Base-by-base conservation (phyloP, 2,113 vertebrate species). In the Andinoacara biseriatus region DNA sequence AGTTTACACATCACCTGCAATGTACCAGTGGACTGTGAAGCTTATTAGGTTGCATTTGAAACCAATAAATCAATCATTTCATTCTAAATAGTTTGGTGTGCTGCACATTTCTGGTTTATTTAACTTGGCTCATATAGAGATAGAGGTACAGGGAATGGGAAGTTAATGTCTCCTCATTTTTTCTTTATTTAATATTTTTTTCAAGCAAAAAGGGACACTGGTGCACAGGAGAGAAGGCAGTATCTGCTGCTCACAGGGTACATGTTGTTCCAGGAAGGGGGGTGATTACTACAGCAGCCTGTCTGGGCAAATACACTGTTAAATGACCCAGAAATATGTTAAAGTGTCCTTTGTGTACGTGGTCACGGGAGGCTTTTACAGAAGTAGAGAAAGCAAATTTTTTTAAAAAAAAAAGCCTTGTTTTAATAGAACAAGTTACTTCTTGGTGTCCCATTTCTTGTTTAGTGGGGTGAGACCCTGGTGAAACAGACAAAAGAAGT, bases 401-500 rank as follows among this genome's bases (percentile, higher is more conserved):
- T n/a, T n/a, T n/a, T n/a, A n/a, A n/a, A n/a, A 0, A 7, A 38
- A 79, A 49, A 69, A 17, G 2, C 43, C 24, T 40, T 13, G 11
- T 22, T 72, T 49, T 57, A 46, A 74, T 29, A 31, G 49, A 56
- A 76, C 5, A 5, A 5, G 40, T 18, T 22, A 5, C 1, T 46
- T 82, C 43, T 86, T 18, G 58, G 14, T 65, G 3, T 82, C 15
- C 11, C 69, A 9, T 54, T 79, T 81, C 33, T 29, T 86, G 38
- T 78, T 52, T 69, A 92, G 92, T 79, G 93, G 91, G 77, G 31
- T 2, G 49, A 80, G 14, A 78, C 88, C 6, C 76, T 95, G 57
- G n/a, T 77, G 0, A 90, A 92, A 60, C 87, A 78, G 58, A 92
- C 89, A 1, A 65, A 87, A 18, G 90, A 96, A 77, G 58, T 96